phyloP scores from a whole-genome alignment of 2,797 vertebrate species.

The Sebastes reedi region DNA sequence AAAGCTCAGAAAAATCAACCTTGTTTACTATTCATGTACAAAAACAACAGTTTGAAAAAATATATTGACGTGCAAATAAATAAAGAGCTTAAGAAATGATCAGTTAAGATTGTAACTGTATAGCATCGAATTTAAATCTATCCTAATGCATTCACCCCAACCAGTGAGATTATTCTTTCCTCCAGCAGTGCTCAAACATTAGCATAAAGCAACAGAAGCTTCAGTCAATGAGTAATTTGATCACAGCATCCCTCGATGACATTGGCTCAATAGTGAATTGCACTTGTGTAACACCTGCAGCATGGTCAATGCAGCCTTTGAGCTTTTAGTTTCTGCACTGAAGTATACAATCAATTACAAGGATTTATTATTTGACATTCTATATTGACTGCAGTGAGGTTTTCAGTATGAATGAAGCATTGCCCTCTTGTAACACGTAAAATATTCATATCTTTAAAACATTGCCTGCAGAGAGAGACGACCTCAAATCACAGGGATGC shows the following conservation, averaged over 20 bases:
- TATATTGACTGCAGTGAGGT: neutral
- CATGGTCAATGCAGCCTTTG: neutral
- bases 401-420: slow-evolving; percentile 6
- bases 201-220: neutral
- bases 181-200: neutral
- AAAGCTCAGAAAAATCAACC: too few species aligned
- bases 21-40: too few species aligned
- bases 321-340: neutral
- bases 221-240: neutral
- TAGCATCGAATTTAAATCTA: neutral
- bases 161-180: neutral
- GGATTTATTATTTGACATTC: neutral
- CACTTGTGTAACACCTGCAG: neutral
- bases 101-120: too few species aligned
- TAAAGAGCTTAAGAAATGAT: too few species aligned
- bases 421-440: neutral
- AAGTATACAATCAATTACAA: neutral
- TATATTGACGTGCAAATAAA: too few species aligned
- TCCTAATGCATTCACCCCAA: neutral
- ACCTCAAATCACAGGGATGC: slow-evolving; percentile 23
- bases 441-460: slow-evolving; percentile 32
- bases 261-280: neutral
- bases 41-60: too few species aligned
- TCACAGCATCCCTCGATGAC: neutral
- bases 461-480: slow-evolving; percentile 5